Conservation (phyloP, 1,140 invertebrate species). For the Dreissena rostriformis region DNA sequence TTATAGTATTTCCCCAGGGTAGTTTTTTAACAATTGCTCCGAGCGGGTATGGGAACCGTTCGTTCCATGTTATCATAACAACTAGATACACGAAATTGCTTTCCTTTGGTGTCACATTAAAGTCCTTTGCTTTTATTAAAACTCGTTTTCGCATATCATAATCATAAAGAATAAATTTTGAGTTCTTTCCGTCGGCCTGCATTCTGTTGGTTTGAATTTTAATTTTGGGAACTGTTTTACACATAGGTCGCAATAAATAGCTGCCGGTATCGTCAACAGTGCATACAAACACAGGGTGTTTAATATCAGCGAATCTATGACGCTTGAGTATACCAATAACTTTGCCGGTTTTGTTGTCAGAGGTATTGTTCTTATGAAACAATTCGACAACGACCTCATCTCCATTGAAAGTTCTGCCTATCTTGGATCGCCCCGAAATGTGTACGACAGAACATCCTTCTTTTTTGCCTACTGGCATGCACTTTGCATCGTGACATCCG, state of each 20-base stretch:
- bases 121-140: constrained; percentile 9
- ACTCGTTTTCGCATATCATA: constrained; percentile 27
- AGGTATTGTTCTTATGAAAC: constrained; percentile 43
- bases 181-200: constrained; percentile 19
- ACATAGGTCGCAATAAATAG: constrained; percentile 72
- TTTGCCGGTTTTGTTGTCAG: constrained; percentile 58
- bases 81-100: constrained; percentile 33
- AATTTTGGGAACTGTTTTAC: constrained; percentile 74
- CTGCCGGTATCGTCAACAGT: constrained; percentile 64
- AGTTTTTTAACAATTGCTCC: constrained; percentile 46
- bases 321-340: constrained; percentile 67
- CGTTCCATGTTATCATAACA: constrained; percentile 31
- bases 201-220: constrained; percentile 52
- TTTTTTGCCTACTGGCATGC: constrained; percentile 52
- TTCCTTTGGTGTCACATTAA: constrained; percentile 20
- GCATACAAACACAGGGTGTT: constrained; percentile 72
- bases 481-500: constrained; percentile 58
- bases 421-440: constrained; percentile 71
- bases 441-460: constrained; percentile 57
- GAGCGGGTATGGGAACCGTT: constrained; percentile 31
- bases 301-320: constrained; percentile 36
- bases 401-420: constrained; percentile 70
- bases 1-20: constrained; percentile 11
- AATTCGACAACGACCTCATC: constrained; percentile 76
- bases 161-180: constrained; percentile 50